Evolutionary conservation across 1,140 invertebrate species (phyloP).

Genomic region (Rhynchophorus ferrugineus): DNA sequence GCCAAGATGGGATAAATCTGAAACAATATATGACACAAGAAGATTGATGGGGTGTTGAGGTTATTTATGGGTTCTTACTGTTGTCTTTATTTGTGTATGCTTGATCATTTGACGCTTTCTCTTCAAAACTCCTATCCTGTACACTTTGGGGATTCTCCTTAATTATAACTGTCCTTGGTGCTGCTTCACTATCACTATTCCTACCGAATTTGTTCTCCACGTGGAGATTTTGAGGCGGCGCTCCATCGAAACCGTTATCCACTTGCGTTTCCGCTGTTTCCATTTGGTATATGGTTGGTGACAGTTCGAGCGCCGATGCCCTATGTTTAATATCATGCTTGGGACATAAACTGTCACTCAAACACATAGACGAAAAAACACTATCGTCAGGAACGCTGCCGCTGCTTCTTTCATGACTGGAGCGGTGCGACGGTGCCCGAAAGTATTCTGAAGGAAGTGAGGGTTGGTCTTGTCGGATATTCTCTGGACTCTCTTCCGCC

Average conservation of each 20-base stretch:
- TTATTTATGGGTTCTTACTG: no score
- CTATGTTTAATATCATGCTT: slow-evolving; percentile 13
- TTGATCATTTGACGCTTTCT: background rate
- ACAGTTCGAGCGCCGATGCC: background rate
- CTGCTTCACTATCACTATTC: slow-evolving; percentile 2
- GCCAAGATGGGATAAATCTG: background rate
- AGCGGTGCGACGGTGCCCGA: no score
- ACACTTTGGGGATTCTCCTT: background rate
- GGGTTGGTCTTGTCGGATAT: background rate
- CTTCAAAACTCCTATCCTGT: background rate
- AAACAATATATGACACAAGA: slow-evolving; percentile 4
- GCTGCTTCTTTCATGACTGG: background rate
- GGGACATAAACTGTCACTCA: slow-evolving; percentile 7
- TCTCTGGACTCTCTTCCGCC: slow-evolving; percentile 4
- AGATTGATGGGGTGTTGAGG: background rate
- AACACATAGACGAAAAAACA: slow-evolving; percentile 8
- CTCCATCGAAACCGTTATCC: background rate
- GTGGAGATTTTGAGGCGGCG: background rate
- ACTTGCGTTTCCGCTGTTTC: background rate
- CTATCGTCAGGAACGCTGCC: slow-evolving; percentile 1
- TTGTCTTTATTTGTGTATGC: background rate
- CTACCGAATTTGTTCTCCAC: slow-evolving; percentile 3
- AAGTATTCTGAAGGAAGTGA: no score
- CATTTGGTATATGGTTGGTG: background rate
- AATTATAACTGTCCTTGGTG: slow-evolving; percentile 1